Percentiles rank a stretch among this genome's conserved stretches.
These are phyloP conservation scores for Leucopsar rothschildi DNA, from an alignment of 2,113 vertebrate species.

Conservation along the genomic window DNA sequence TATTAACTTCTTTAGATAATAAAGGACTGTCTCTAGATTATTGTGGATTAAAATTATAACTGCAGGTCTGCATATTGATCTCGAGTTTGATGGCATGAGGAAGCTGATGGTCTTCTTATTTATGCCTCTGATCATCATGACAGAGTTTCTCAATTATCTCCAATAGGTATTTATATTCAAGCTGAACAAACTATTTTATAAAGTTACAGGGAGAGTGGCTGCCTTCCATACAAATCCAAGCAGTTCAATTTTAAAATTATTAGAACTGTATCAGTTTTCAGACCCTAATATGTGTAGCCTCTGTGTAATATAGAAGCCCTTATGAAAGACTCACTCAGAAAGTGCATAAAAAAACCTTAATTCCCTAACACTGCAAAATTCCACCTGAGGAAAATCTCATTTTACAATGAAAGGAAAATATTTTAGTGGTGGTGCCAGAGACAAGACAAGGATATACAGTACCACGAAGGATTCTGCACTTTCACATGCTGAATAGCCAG, in stretches of 20 bases:
- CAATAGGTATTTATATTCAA: background rate
- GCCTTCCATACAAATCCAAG: background rate
- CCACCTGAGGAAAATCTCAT: background rate
- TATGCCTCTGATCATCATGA: background rate
- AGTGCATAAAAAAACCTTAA: fast-evolving
- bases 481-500: background rate
- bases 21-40: background rate
- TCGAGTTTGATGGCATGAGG: background rate
- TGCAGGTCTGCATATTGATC: background rate
- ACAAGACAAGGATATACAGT: fast-evolving
- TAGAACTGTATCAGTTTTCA: background rate
- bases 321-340: background rate
- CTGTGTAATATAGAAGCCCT: background rate
- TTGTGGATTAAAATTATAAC: background rate
- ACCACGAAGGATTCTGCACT: background rate
- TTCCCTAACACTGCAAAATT: background rate
- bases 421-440: background rate
- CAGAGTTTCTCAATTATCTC: background rate
- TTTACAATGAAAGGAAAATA: background rate
- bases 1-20: background rate
- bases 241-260: background rate
- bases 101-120: background rate
- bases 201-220: background rate
- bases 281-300: background rate
- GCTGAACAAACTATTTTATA: background rate